Evolutionary conservation across 2,888 invertebrate species (phyloP).

Genomic region (Hypsopygia costalis): DNA sequence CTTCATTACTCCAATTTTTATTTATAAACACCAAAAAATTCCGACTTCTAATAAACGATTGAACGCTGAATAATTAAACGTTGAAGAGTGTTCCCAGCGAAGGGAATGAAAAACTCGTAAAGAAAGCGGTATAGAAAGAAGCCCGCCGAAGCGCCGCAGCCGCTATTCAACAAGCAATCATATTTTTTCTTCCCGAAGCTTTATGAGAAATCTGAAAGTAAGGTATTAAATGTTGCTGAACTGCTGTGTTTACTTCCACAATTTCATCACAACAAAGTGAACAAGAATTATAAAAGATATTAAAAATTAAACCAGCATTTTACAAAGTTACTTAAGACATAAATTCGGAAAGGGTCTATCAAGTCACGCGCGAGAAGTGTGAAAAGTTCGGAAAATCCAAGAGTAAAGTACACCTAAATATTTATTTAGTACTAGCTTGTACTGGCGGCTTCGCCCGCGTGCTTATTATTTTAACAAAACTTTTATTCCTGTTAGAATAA

Average conservation of each 20-base stretch:
- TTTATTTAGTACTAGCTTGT: too few relatives aligned
- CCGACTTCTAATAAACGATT: constrained; percentile 21
- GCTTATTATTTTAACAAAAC: too few relatives aligned
- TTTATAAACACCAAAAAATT: constrained; percentile 2
- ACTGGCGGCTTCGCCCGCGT: too few relatives aligned
- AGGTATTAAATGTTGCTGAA: constrained; percentile 30
- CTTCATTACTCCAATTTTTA: too few relatives aligned
- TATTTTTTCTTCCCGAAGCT: constrained; percentile 32
- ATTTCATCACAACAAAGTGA: neutral
- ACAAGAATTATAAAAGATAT: neutral
- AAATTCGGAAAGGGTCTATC: too few relatives aligned
- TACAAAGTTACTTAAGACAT: too few relatives aligned
- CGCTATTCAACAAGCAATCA: constrained; percentile 33
- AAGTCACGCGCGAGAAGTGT: too few relatives aligned
- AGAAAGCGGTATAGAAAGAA: constrained; percentile 25
- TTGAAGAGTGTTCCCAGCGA: constrained; percentile 20
- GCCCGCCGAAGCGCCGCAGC: constrained; percentile 16
- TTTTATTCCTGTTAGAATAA: too few relatives aligned
- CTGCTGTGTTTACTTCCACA: constrained; percentile 1
- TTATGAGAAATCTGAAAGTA: constrained; percentile 34
- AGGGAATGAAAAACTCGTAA: constrained; percentile 27
- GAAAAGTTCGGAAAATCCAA: too few relatives aligned
- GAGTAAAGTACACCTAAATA: too few relatives aligned
- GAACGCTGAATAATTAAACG: constrained; percentile 21
- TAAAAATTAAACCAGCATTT: too few relatives aligned